Conservation (phyloP, 2,113 vertebrate species). For the Bettongia penicillata region DNA sequence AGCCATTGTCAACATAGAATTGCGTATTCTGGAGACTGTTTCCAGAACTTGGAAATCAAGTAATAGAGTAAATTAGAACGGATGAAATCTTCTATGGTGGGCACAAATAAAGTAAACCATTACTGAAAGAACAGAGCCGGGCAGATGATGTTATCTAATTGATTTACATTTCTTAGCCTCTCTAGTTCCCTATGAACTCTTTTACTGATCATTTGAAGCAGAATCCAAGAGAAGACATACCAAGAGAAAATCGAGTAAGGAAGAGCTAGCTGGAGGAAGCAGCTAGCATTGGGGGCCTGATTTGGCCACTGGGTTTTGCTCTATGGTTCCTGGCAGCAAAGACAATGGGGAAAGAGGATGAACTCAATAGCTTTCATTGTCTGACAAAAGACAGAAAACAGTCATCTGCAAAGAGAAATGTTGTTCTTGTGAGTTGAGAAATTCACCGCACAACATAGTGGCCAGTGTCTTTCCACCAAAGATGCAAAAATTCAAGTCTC, state of each 20-base stretch:
- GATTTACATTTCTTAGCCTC: conserved; percentile 2
- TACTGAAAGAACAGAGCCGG: not conserved
- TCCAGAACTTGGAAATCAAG: not conserved
- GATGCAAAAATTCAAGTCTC: not conserved
- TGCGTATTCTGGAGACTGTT: not conserved
- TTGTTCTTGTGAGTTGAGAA: not conserved
- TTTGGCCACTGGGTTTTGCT: not conserved
- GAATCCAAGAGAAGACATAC: not conserved
- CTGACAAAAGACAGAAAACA: not conserved
- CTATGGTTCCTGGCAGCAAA: not conserved
- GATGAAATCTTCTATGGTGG: not conserved
- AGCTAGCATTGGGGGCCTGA: not conserved
- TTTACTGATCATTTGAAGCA: not conserved
- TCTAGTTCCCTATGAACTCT: not conserved
- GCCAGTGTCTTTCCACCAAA: not conserved
- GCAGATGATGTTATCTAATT: not conserved
- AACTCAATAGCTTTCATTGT: not conserved
- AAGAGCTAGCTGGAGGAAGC: not conserved
- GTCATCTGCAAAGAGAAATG: not conserved
- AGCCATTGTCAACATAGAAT: not conserved
- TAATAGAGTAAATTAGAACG: not conserved
- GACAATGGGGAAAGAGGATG: not conserved
- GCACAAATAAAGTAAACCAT: conserved; percentile 3
- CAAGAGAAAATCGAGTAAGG: not conserved
- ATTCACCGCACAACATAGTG: not conserved